Conservation (phyloP, 1,140 invertebrate genomes). For the Arctopsyche grandis region DNA sequence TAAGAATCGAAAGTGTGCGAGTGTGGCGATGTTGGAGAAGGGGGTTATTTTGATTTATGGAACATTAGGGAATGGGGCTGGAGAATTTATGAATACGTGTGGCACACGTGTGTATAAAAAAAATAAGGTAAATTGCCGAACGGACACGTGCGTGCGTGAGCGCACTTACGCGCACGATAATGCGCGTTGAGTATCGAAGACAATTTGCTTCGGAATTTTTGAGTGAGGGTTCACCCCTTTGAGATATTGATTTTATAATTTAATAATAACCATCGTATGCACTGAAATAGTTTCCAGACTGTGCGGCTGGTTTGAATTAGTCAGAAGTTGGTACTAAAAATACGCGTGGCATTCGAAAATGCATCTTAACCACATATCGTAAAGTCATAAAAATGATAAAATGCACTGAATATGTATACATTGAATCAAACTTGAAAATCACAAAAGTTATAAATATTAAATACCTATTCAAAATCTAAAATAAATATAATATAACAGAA, state of each 20-base stretch:
- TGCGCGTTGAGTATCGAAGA: not conserved
- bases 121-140: slow-evolving; percentile 35
- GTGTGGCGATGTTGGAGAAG: not conserved
- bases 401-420: too few species aligned
- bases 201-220: not conserved
- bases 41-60: slow-evolving; percentile 31
- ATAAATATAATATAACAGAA: too few species aligned
- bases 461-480: too few species aligned
- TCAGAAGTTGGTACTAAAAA: too few species aligned
- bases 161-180: slow-evolving; percentile 6
- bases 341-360: too few species aligned
- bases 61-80: slow-evolving; percentile 29
- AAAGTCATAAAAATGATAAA: too few species aligned
- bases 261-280: too few species aligned
- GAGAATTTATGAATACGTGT: slow-evolving; percentile 36
- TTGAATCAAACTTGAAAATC: too few species aligned
- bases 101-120: slow-evolving; percentile 4
- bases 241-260: not conserved
- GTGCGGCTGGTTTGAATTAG: too few species aligned
- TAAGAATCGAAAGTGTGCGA: slow-evolving; percentile 25
- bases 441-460: too few species aligned
- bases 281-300: too few species aligned
- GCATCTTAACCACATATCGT: too few species aligned
- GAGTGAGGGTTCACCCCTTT: not conserved
- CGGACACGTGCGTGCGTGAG: slow-evolving; percentile 31